phyloP scores from a whole-genome alignment of 2,888 invertebrate genomes.

The Anarsia innoxiella region DNA sequence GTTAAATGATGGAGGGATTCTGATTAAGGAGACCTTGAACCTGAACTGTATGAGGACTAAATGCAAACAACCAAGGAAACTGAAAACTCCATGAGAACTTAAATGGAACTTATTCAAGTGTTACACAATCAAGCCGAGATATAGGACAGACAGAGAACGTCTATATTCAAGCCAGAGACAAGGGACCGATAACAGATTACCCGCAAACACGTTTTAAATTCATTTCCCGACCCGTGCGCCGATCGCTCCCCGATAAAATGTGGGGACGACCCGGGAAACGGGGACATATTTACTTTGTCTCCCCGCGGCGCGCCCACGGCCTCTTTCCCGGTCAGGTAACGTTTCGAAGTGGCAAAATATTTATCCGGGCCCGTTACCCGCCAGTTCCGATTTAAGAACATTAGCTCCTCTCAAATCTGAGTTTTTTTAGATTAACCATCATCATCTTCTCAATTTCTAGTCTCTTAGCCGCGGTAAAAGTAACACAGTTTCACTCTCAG shows the following conservation, averaged over 20 bases:
- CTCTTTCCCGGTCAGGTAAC: slow-evolving; percentile 71
- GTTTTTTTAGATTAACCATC: slow-evolving; percentile 29
- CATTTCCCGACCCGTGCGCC: slow-evolving; percentile 73
- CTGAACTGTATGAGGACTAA: too few species aligned
- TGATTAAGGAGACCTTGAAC: too few species aligned
- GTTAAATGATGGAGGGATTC: too few species aligned
- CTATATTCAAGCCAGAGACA: slow-evolving; percentile 70
- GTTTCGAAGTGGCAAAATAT: slow-evolving; percentile 71
- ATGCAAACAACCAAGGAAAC: slow-evolving; percentile 6
- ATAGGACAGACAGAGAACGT: slow-evolving; percentile 55
- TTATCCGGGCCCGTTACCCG: slow-evolving; percentile 64
- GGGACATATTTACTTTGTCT: slow-evolving; percentile 74
- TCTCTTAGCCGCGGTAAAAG: too few species aligned
- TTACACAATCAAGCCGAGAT: too few species aligned
- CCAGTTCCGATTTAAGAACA: slow-evolving; percentile 63
- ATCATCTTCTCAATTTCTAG: too few species aligned
- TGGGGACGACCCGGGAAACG: slow-evolving; percentile 66
- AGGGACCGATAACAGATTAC: slow-evolving; percentile 76
- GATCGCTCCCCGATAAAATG: slow-evolving; percentile 74
- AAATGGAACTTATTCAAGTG: too few species aligned
- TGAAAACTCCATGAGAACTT: too few species aligned
- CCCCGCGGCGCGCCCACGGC: slow-evolving; percentile 60
- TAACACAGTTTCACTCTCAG: too few species aligned
- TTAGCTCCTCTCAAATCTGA: slow-evolving; percentile 51
- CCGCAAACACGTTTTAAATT: slow-evolving; percentile 76